Evolutionary conservation across 2,888 invertebrate species (phyloP).

Genomic region (Metalampra italica): DNA sequence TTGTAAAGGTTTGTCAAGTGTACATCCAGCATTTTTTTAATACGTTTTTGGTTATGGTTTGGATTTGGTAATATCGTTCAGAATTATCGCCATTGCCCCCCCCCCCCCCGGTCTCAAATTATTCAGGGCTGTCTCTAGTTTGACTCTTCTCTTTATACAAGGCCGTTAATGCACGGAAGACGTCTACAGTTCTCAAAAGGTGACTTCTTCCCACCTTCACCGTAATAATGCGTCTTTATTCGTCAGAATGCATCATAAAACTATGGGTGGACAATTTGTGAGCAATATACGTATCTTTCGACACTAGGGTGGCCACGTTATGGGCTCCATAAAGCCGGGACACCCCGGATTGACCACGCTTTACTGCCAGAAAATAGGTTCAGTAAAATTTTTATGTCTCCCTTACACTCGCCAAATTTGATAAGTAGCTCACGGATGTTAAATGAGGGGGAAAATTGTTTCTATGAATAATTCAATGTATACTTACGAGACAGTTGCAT

Average conservation of each 20-base stretch:
- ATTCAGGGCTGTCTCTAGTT: no score
- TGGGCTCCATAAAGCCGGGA: constrained; percentile 35
- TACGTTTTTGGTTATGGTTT: no score
- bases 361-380: constrained; percentile 38
- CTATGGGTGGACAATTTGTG: constrained; percentile 26
- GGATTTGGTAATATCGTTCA: no score
- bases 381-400: constrained; percentile 36
- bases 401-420: constrained; percentile 23
- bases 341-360: constrained; percentile 38
- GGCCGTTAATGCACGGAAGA: no score
- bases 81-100: no score
- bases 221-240: constrained; percentile 15
- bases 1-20: no score
- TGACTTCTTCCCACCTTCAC: not conserved
- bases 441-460: constrained; percentile 35
- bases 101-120: no score
- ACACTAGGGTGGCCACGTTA: constrained; percentile 30
- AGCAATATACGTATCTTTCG: constrained; percentile 17
- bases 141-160: no score
- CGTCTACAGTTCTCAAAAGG: not conserved
- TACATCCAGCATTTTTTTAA: no score
- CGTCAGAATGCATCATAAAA: constrained; percentile 21
- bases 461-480: constrained; percentile 30
- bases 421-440: constrained; percentile 20
- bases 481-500: no score